Conservation (phyloP, 2,888 invertebrate genomes). For the Euspilapteryx auroguttella region DNA sequence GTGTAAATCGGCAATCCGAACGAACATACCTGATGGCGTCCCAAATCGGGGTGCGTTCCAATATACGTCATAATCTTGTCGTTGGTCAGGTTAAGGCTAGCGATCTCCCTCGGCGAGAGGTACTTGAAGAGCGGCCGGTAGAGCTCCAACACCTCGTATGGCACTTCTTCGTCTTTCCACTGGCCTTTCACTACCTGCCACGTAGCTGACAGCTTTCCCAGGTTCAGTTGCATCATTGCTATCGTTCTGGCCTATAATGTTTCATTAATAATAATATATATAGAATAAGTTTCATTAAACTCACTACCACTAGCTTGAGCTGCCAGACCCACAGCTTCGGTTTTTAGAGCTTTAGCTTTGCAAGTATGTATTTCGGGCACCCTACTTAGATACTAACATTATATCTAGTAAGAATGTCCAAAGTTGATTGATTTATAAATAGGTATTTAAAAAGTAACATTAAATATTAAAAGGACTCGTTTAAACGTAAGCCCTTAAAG, state of each 20-base stretch:
- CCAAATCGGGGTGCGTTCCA: constrained; percentile 36
- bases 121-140: constrained; percentile 43
- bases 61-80: constrained; percentile 28
- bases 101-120: constrained; percentile 32
- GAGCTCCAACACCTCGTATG: constrained; percentile 22
- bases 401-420: no score
- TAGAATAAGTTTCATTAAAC: neutral
- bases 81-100: constrained; percentile 30
- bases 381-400: no score
- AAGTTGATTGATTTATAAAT: no score
- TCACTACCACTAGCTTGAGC: no score
- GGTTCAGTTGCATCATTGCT: constrained; percentile 38
- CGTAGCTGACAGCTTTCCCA: constrained; percentile 30
- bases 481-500: no score
- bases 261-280: neutral
- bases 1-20: no score
- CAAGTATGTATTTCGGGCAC: no score
- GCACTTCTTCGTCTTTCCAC: constrained; percentile 11
- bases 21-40: constrained; percentile 47
- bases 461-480: no score
- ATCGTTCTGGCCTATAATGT: constrained; percentile 30
- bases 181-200: constrained; percentile 30
- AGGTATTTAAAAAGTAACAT: no score
- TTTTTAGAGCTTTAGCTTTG: no score
- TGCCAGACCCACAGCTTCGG: neutral